phyloP scores from a whole-genome alignment of 2,113 vertebrate species.

The Gorsachius goisagi region DNA sequence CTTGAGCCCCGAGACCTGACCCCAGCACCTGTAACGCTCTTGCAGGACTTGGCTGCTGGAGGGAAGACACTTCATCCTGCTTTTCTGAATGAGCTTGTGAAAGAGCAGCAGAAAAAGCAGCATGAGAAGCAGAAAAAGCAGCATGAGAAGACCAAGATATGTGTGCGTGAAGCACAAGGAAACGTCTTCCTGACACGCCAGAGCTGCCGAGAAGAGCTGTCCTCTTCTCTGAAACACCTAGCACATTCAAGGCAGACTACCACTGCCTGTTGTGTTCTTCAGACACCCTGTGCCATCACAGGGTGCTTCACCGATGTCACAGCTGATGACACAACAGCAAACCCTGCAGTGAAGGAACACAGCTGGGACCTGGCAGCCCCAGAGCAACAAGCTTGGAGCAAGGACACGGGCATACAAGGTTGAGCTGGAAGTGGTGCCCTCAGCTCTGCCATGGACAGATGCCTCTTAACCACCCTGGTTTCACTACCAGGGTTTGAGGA shows the following conservation, averaged over 20 bases:
- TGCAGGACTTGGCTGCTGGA: neutral
- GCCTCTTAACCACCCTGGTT: neutral
- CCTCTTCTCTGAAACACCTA: neutral
- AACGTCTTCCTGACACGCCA: neutral
- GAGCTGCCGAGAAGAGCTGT: neutral
- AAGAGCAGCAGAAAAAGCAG: neutral
- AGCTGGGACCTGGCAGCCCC: neutral
- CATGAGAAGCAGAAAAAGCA: neutral
- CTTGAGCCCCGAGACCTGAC: neutral
- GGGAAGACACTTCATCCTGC: neutral
- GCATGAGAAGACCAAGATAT: neutral
- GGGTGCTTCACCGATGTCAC: neutral
- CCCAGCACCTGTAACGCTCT: neutral
- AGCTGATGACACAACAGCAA: neutral
- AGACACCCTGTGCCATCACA: neutral
- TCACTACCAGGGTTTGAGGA: neutral
- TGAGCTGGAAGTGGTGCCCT: neutral
- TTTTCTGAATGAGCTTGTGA: neutral
- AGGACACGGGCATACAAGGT: neutral
- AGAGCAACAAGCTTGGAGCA: neutral
- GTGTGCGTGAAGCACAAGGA: neutral
- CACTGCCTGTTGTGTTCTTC: neutral
- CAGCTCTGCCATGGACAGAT: neutral
- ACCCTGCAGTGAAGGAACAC: neutral
- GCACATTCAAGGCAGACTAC: neutral